Evolutionary conservation across 1,140 invertebrate genomes (phyloP).

Genomic region (Microplitis mediator): DNA sequence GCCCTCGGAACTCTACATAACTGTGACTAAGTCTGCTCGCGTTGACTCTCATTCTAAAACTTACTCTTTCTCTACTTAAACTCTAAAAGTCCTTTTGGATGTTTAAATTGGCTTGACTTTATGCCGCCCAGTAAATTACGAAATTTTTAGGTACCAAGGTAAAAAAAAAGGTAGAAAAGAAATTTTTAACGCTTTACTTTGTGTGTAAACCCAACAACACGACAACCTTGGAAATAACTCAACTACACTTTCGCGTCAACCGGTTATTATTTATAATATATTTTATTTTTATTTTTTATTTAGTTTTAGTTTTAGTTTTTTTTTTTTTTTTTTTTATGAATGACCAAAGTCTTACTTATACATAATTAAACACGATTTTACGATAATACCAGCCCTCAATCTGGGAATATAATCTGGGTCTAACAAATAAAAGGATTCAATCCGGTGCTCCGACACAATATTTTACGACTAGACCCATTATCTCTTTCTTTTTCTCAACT

Average conservation of each 20-base stretch:
- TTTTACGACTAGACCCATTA: too few relatives aligned
- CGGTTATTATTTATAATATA: conserved; percentile 6
- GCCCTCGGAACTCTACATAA: not conserved
- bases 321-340: not conserved
- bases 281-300: not conserved
- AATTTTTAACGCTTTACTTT: conserved; percentile 6
- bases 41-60: too few relatives aligned
- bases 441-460: too few relatives aligned
- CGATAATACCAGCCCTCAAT: conserved; percentile 18
- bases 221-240: conserved; percentile 9
- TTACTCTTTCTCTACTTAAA: too few relatives aligned
- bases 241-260: conserved; percentile 8
- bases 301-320: too few relatives aligned
- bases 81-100: not conserved
- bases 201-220: not conserved
- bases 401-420: conserved; percentile 30
- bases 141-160: conserved; percentile 9
- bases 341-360: conserved; percentile 8
- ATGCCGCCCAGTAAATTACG: conserved; percentile 7
- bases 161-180: not conserved
- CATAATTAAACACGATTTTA: conserved; percentile 8
- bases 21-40: not conserved
- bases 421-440: too few relatives aligned
- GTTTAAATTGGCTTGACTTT: conserved; percentile 8
- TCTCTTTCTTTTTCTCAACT: too few relatives aligned